Conservation (phyloP, 2,888 invertebrate species). For the Ichneumoninae sp. region DNA sequence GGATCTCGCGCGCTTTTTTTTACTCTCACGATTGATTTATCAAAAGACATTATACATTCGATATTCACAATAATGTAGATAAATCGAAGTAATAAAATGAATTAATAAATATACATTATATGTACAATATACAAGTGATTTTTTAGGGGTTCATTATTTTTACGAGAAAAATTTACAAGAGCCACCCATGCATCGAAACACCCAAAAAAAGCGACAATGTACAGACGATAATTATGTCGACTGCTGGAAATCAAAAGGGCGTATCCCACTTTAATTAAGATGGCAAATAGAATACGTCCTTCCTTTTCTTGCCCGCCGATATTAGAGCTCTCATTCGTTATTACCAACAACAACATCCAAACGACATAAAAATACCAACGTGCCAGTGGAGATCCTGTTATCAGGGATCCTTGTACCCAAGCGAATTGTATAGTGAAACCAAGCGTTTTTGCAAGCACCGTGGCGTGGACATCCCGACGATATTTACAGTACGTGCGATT, state of each 20-base stretch:
- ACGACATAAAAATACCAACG: slow-evolving; percentile 31
- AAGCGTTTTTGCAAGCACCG: slow-evolving; percentile 19
- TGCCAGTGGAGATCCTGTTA: slow-evolving; percentile 31
- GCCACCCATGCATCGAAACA: slow-evolving; percentile 35
- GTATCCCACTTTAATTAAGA: background rate
- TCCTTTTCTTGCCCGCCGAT: background rate
- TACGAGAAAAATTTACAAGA: slow-evolving; percentile 5
- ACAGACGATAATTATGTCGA: background rate
- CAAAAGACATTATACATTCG: background rate
- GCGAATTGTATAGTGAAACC: slow-evolving; percentile 12
- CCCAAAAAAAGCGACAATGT: slow-evolving; percentile 31
- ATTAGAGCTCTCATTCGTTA: background rate
- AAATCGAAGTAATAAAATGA: background rate
- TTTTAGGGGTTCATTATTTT: background rate
- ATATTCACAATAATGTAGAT: background rate
- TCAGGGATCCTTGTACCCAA: background rate
- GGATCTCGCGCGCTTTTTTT: slow-evolving; percentile 29
- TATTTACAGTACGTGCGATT: slow-evolving; percentile 25
- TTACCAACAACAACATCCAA: slow-evolving; percentile 10
- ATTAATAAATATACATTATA: too few species aligned
- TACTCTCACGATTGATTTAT: background rate
- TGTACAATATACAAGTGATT: background rate
- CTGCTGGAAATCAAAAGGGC: background rate
- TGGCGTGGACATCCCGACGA: slow-evolving; percentile 19
- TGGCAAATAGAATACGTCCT: background rate